phyloP scores from a whole-genome alignment of 2,888 invertebrate species.

The Macaria liturata region DNA sequence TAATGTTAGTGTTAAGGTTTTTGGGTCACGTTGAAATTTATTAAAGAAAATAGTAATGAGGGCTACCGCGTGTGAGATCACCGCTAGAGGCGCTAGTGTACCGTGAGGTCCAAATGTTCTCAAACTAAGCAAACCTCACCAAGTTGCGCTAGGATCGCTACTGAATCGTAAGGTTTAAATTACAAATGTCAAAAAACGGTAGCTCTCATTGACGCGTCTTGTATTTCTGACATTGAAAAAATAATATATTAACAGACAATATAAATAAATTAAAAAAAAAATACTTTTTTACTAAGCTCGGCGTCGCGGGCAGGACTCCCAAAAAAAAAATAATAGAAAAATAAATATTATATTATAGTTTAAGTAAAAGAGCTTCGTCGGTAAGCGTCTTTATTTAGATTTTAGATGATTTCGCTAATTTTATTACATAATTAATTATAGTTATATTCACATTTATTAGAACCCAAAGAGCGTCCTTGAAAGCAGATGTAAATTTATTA shows the following conservation, averaged over 20 bases:
- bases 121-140: too few species aligned
- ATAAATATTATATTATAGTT: neutral
- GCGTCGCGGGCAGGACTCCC: conserved; percentile 10
- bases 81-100: too few species aligned
- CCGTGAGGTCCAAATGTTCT: too few species aligned
- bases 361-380: conserved; percentile 13
- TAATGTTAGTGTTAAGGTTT: conserved; percentile 14
- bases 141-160: too few species aligned
- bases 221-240: neutral
- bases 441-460: conserved; percentile 2
- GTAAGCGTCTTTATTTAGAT: conserved; percentile 7
- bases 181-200: too few species aligned
- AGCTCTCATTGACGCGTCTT: neutral
- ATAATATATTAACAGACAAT: conserved; percentile 3
- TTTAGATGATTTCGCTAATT: conserved; percentile 1
- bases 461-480: conserved; percentile 16
- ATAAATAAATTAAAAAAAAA: conserved; percentile 2
- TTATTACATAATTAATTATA: neutral
- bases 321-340: too few species aligned
- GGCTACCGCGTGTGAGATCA: too few species aligned
- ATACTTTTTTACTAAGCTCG: conserved; percentile 8
- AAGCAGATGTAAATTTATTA: neutral
- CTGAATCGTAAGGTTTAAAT: too few species aligned
- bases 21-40: too few species aligned
- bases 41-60: too few species aligned